Conservation (phyloP, 2,888 invertebrate genomes). For the Dimorphilus gyrociliatus region DNA sequence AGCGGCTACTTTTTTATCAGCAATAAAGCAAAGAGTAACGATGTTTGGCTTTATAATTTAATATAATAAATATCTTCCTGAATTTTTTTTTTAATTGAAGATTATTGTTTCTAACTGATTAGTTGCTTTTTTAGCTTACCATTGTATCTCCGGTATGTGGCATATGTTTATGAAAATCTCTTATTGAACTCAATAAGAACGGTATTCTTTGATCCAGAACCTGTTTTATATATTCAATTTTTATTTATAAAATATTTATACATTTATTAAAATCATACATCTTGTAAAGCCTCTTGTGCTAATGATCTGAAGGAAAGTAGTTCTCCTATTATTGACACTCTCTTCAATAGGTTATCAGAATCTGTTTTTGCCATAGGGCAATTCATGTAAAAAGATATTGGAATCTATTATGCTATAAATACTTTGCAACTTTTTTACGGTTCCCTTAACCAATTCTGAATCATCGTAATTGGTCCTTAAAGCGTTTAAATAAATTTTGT, state of each 20-base stretch:
- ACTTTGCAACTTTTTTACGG: slow-evolving; percentile 55
- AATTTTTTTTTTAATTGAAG: too few relatives aligned
- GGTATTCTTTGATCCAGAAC: slow-evolving; percentile 76
- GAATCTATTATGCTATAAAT: slow-evolving; percentile 13
- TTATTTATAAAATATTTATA: slow-evolving; percentile 1
- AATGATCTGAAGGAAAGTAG: slow-evolving; percentile 86
- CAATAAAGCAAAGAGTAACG: too few relatives aligned
- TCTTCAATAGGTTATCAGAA: slow-evolving; percentile 82
- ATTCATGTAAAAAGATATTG: not conserved
- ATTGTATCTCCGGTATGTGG: slow-evolving; percentile 42
- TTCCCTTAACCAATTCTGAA: slow-evolving; percentile 92
- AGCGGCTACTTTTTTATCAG: too few relatives aligned
- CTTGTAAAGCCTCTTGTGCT: slow-evolving; percentile 68
- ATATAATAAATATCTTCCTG: too few relatives aligned
- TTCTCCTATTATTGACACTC: slow-evolving; percentile 95
- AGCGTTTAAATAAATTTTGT: slow-evolving; percentile 76
- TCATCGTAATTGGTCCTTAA: slow-evolving; percentile 93
- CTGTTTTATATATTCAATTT: slow-evolving; percentile 14
- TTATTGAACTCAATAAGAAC: slow-evolving; percentile 79
- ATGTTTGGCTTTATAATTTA: too few relatives aligned
- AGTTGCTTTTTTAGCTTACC: not conserved
- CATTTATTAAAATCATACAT: slow-evolving; percentile 9
- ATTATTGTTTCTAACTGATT: not conserved
- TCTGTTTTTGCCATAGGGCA: slow-evolving; percentile 40
- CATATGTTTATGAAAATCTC: slow-evolving; percentile 77